A percentile compares a stretch with the other conserved stretches of the same genome.
phyloP scores from a whole-genome alignment of 2,888 invertebrate species.

The Troides helena region DNA sequence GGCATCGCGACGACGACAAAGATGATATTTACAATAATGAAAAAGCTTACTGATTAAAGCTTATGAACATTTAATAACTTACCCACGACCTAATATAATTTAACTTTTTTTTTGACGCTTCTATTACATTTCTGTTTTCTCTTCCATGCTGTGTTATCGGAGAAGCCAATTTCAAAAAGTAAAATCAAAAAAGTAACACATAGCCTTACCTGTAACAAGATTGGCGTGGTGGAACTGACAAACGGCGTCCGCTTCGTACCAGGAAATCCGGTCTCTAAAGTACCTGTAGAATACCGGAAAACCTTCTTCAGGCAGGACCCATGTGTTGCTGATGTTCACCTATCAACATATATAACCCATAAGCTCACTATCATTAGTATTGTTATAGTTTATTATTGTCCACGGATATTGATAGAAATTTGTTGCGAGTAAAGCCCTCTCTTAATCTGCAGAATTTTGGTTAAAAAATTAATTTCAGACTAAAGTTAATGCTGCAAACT shows the following conservation, averaged over 20 bases:
- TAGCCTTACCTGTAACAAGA: constrained; percentile 86
- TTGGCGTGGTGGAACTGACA: constrained; percentile 91
- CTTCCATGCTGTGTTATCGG: too few relatives aligned
- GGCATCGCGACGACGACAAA: not conserved
- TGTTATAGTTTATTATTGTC: too few relatives aligned
- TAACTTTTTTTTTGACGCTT: not conserved
- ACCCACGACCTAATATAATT: not conserved
- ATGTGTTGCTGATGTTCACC: constrained; percentile 91
- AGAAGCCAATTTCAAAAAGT: not conserved
- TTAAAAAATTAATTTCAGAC: too few relatives aligned
- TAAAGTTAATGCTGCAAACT: too few relatives aligned
- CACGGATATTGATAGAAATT: too few relatives aligned
- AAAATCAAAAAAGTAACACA: not conserved
- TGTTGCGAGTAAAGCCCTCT: too few relatives aligned
- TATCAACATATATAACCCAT: constrained; percentile 49
- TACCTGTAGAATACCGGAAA: constrained; percentile 91
- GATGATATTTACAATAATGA: constrained; percentile 1
- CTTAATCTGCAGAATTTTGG: too few relatives aligned
- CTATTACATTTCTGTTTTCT: too few relatives aligned
- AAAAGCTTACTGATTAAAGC: not conserved
- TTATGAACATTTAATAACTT: not conserved
- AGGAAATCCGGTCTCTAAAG: constrained; percentile 90
- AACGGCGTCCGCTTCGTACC: constrained; percentile 91
- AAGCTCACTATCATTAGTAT: not conserved
- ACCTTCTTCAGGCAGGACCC: constrained; percentile 90